A percentile compares a stretch with the other conserved stretches of the same genome.
phyloP scores from a whole-genome alignment of 2,888 invertebrate species.

The Gortyna flavago region DNA sequence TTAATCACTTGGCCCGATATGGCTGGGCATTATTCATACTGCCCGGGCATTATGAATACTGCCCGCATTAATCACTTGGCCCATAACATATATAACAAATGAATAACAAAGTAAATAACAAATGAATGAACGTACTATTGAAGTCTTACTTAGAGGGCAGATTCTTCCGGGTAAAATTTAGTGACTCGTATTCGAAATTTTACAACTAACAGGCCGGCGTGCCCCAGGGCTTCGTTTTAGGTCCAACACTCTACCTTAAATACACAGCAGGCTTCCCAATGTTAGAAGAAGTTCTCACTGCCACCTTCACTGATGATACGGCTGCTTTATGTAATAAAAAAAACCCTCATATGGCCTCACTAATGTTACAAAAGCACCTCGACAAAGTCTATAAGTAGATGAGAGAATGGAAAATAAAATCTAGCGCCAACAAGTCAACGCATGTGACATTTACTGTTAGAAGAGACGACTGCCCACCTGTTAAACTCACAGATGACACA shows the following conservation, averaged over 20 bases:
- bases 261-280: background rate
- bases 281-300: background rate
- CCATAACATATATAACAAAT: too few relatives aligned
- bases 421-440: background rate
- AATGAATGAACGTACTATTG: too few relatives aligned
- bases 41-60: too few relatives aligned
- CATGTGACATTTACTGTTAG: background rate
- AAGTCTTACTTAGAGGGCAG: background rate
- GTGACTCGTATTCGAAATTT: background rate
- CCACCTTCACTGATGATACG: background rate
- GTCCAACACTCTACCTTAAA: background rate
- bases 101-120: too few relatives aligned
- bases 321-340: background rate
- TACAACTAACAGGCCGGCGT: background rate
- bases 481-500: background rate
- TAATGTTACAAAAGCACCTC: background rate
- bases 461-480: background rate
- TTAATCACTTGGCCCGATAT: too few relatives aligned
- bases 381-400: background rate
- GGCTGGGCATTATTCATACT: too few relatives aligned
- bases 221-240: background rate
- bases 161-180: background rate
- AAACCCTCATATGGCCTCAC: background rate
- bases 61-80: too few relatives aligned
- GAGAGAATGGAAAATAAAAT: background rate